phyloP scores from a whole-genome alignment of 2,113 vertebrate species.

The Parus major region DNA sequence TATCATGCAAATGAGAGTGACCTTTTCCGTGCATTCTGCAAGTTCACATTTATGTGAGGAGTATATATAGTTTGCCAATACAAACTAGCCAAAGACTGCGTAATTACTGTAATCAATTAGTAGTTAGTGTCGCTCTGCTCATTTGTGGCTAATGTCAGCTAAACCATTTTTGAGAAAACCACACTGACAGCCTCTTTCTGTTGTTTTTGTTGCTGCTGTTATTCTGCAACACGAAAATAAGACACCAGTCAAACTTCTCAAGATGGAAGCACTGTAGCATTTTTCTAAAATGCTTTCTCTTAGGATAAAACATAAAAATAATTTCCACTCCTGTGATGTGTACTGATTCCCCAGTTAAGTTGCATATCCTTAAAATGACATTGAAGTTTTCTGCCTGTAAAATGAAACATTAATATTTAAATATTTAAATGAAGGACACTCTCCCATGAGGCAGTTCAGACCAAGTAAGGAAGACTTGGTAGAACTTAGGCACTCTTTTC shows the following conservation, averaged over 20 bases:
- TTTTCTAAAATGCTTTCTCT: neutral
- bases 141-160: constrained; percentile 93
- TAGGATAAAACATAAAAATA: constrained; percentile 26
- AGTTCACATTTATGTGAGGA: constrained; percentile 93
- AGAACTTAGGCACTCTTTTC: constrained; percentile 81
- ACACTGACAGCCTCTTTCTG: constrained; percentile 70
- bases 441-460: constrained; percentile 75
- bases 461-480: constrained; percentile 75
- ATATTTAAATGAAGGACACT: constrained; percentile 95
- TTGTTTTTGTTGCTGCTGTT: constrained; percentile 62
- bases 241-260: constrained; percentile 51
- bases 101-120: constrained; percentile 99
- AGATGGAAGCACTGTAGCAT: neutral
- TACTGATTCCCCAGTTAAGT: constrained; percentile 74
- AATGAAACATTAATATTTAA: constrained; percentile 93
- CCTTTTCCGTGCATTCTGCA: constrained; percentile 93
- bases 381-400: constrained; percentile 85
- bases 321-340: neutral
- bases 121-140: constrained; percentile 88
- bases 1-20: constrained; percentile 98
- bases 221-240: constrained; percentile 71
- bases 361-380: constrained; percentile 89
- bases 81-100: constrained; percentile 89
- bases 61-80: constrained; percentile 91
- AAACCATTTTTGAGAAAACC: constrained; percentile 80